These are phyloP conservation scores for Mus minutoides DNA, from an alignment of 2,797 vertebrate genomes.

Conservation along the genomic window DNA sequence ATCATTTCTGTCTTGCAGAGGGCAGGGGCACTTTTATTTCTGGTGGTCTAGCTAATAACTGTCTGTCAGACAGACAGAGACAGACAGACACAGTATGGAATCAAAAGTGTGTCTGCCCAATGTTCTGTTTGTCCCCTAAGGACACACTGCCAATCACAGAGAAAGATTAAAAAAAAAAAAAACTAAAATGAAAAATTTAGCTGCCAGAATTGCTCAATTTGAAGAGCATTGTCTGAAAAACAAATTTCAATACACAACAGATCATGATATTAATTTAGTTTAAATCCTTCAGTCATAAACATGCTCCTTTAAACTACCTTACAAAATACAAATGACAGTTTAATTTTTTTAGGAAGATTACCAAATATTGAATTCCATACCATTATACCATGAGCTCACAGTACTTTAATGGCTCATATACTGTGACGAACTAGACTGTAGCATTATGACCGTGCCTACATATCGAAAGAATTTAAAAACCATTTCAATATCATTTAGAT, in stretches of 20 bases:
- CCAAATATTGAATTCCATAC: slow-evolving; percentile 63
- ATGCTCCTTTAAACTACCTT: slow-evolving; percentile 35
- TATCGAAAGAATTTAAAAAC: slow-evolving; percentile 80
- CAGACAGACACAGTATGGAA: background rate
- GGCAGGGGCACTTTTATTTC: background rate
- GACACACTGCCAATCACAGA: slow-evolving; percentile 60
- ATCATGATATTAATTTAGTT: background rate
- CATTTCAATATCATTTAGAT: slow-evolving; percentile 77
- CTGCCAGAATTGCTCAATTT: background rate
- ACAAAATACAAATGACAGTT: slow-evolving; percentile 70
- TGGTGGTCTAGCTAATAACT: background rate
- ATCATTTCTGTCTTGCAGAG: slow-evolving; percentile 50
- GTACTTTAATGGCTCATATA: slow-evolving; percentile 65
- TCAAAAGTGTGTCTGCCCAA: background rate
- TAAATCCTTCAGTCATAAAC: slow-evolving; percentile 28
- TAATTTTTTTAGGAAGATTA: slow-evolving; percentile 58
- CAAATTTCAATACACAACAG: background rate
- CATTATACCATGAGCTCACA: slow-evolving; percentile 64
- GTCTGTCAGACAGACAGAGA: background rate
- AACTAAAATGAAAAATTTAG: slow-evolving; percentile 69
- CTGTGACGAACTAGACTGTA: slow-evolving; percentile 68
- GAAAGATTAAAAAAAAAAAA: slow-evolving; percentile 67
- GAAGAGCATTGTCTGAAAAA: background rate
- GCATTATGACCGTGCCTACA: slow-evolving; percentile 63
- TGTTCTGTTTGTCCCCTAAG: background rate